Conservation (phyloP, 2,888 invertebrate species). For the Anticlea derivata region DNA sequence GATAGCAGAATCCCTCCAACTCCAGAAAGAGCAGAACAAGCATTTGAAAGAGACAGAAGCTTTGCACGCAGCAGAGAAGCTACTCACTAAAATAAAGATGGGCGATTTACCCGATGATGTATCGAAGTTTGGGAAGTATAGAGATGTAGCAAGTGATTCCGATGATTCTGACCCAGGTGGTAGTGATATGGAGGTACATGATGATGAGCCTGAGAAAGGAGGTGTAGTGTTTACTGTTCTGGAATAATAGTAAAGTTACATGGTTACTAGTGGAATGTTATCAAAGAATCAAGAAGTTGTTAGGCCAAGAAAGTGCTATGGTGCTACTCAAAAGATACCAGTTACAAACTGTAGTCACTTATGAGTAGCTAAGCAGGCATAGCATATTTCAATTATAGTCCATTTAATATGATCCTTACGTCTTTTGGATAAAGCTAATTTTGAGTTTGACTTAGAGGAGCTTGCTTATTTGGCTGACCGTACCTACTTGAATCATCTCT, state of each 20-base stretch:
- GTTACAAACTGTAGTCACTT: too few relatives aligned
- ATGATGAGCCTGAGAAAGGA: constrained; percentile 82
- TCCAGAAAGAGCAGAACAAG: constrained; percentile 79
- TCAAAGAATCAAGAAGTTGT: too few relatives aligned
- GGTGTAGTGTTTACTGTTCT: constrained; percentile 81
- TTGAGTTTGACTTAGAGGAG: too few relatives aligned
- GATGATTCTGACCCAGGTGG: constrained; percentile 68
- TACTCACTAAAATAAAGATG: constrained; percentile 67
- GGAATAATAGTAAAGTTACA: constrained; percentile 52
- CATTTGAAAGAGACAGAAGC: constrained; percentile 79
- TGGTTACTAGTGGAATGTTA: too few relatives aligned
- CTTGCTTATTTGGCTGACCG: too few relatives aligned
- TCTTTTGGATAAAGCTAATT: too few relatives aligned
- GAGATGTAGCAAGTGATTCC: constrained; percentile 63
- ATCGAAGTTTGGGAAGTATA: constrained; percentile 64
- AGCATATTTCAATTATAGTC: too few relatives aligned
- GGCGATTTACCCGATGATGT: constrained; percentile 59
- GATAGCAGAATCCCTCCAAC: constrained; percentile 81
- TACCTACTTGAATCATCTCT: too few relatives aligned
- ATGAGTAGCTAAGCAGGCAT: too few relatives aligned
- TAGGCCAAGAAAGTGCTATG: too few relatives aligned
- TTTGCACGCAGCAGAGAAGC: constrained; percentile 82
- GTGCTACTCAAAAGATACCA: too few relatives aligned
- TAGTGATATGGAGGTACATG: constrained; percentile 81
- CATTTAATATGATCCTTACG: too few relatives aligned